Base-by-base conservation (phyloP, 2,888 invertebrate species). In the Sinopyrophorus schimmeli region DNA sequence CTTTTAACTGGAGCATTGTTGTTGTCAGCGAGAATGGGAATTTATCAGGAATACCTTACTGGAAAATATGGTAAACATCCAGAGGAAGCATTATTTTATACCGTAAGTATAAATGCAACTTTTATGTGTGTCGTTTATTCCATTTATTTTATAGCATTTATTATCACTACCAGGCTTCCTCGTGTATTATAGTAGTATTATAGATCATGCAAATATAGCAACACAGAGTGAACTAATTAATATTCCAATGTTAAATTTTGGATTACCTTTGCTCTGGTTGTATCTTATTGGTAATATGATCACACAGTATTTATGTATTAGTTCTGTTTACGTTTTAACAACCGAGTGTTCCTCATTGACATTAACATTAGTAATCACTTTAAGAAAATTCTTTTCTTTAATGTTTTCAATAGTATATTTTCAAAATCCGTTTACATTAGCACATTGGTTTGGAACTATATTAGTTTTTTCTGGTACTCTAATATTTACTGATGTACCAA, bases 331-430 rank as follows among this genome's bases (percentile, higher is more conserved):
- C 67, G 83, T 89, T 17, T 76, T 98, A 65, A 97, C 96, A 1
- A 90, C 97, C 0, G 94, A 95, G 72, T 95, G 94, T 68, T 82
- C 92, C 0, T 95, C 97, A 0, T 74, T 99, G 28, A 93, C 94
- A 0, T 96, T 99, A 1, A 98, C 97, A 0, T 77, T 99, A 59
- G 93, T 99, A 0, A 89, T 99, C 17, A 99, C 99, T 0, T 74
- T 98, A 41, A 80, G 99, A 35, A 99, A 99, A 75, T 99, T 99
- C 69, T 80, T 92, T 18, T 96, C 96, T 0, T 77, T 99, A 21
- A 73, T 99, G n/a, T 89, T 99, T 68, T 98, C 97, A 0, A 95
- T 99, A 59, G 63, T 92, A 34, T 94, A 96, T 73, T 99, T 99
- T 70, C 80, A 85, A 62, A 99, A 98, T 77, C 88, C 92, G 0